Conservation (phyloP, 2,113 vertebrate genomes). For the Peucedramus taeniatus region DNA sequence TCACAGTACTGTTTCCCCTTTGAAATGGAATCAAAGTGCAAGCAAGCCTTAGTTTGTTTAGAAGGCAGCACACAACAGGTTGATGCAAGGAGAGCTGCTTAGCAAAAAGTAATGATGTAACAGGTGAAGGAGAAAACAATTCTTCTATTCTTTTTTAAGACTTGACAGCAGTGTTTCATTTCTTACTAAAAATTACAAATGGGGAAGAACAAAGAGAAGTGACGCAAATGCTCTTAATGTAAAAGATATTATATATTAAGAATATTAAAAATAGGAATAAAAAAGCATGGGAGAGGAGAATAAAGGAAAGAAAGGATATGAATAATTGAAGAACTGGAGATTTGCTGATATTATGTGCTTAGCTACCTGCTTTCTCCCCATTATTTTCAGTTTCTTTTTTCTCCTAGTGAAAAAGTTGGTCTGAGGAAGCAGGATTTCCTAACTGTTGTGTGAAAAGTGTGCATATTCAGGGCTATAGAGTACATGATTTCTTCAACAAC, state of each 20-base stretch:
- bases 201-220: background rate
- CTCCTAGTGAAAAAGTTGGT: constrained; percentile 36
- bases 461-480: background rate
- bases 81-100: background rate
- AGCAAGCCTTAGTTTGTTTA: background rate
- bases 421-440: background rate
- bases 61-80: background rate
- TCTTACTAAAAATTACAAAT: background rate
- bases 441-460: background rate
- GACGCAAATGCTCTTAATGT: background rate
- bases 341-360: background rate
- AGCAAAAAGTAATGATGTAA: constrained; percentile 12
- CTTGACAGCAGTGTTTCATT: background rate
- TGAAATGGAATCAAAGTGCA: constrained; percentile 5
- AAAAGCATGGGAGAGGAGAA: background rate
- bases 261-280: background rate
- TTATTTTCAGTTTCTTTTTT: background rate
- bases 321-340: background rate
- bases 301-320: background rate
- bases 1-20: background rate
- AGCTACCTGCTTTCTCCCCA: background rate
- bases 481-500: background rate
- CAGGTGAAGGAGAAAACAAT: background rate
- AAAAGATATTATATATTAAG: background rate
- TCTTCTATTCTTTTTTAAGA: background rate